These are phyloP conservation scores for Sabellastarte sp. DNA, from an alignment of 2,888 invertebrate species.

Conservation along the genomic window DNA sequence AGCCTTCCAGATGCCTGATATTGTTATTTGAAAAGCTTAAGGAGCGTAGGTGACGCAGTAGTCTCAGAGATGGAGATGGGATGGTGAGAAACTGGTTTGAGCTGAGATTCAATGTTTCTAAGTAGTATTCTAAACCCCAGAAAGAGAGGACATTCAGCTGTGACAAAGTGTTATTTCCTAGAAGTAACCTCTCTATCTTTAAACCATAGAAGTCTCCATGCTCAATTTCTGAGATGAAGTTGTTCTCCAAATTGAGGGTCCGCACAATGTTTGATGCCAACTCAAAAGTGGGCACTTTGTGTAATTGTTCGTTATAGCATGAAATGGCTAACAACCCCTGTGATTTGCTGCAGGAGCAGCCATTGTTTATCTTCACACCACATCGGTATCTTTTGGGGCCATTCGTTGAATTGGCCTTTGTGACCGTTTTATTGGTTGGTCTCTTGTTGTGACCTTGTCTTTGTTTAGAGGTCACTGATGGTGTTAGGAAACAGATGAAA, in stretches of 20 bases:
- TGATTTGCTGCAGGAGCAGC: no score
- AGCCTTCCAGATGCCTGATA: slow-evolving; percentile 16
- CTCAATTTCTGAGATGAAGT: slow-evolving; percentile 14
- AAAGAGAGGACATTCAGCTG: slow-evolving; percentile 24
- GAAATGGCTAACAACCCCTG: no score
- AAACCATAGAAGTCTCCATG: slow-evolving; percentile 29
- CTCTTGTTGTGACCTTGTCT: no score
- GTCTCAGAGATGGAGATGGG: slow-evolving; percentile 22
- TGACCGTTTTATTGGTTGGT: no score
- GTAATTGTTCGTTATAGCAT: slow-evolving; percentile 12
- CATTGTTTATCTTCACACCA: no score
- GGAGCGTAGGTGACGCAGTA: slow-evolving; percentile 21
- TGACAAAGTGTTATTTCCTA: slow-evolving; percentile 23
- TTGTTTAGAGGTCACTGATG: no score
- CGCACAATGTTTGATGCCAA: slow-evolving; percentile 18
- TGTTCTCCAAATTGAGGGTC: slow-evolving; percentile 25
- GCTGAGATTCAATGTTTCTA: slow-evolving; percentile 28
- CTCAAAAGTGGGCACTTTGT: slow-evolving; percentile 20
- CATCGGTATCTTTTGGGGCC: no score
- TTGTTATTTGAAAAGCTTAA: slow-evolving; percentile 24
- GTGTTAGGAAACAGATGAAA: no score
- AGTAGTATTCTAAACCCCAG: slow-evolving; percentile 30
- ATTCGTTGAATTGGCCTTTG: no score
- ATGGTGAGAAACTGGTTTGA: slow-evolving; percentile 22
- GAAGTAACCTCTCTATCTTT: slow-evolving; percentile 25